Evolutionary conservation across 2,797 vertebrate species (phyloP).

Genomic region (Hippoglossus hippoglossus): DNA sequence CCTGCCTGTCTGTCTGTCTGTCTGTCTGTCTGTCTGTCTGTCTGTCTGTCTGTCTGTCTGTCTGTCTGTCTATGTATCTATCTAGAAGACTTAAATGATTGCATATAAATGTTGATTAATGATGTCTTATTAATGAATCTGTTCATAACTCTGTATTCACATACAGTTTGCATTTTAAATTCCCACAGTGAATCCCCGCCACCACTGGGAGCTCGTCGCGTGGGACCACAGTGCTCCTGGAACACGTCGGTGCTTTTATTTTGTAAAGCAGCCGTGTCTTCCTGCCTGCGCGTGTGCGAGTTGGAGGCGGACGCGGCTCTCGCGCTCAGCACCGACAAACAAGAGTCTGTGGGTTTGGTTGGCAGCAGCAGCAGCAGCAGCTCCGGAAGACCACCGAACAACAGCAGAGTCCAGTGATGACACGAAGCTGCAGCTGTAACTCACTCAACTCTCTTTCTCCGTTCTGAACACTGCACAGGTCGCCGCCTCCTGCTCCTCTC

Average conservation of each 20-base stretch:
- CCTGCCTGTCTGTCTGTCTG: too few species aligned
- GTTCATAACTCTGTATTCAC: background rate
- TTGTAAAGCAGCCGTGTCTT: background rate
- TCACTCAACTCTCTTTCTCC: slow-evolving; percentile 15
- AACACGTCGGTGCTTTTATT: slow-evolving; percentile 32
- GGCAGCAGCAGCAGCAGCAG: slow-evolving; percentile 1
- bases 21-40: too few species aligned
- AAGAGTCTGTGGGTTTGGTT: slow-evolving; percentile 60
- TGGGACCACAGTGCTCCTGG: background rate
- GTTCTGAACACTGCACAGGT: background rate
- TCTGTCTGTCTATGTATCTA: too few species aligned
- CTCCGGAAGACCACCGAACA: slow-evolving; percentile 65
- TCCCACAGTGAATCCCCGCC: too few species aligned
- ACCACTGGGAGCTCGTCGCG: background rate
- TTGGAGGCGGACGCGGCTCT: background rate
- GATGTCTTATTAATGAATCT: background rate
- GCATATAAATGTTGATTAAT: too few species aligned
- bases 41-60: too few species aligned
- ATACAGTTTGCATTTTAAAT: too few species aligned
- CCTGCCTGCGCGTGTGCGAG: background rate
- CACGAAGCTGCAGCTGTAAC: slow-evolving; percentile 24
- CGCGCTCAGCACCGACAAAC: slow-evolving; percentile 51
- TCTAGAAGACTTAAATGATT: background rate
- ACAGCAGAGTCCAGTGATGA: slow-evolving; percentile 8
- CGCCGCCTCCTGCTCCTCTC: background rate